Percentiles rank a stretch among this genome's conserved stretches.
phyloP scores from a whole-genome alignment of 92 coral and sea anemone genomes.

The Palythoa grandiflora region DNA sequence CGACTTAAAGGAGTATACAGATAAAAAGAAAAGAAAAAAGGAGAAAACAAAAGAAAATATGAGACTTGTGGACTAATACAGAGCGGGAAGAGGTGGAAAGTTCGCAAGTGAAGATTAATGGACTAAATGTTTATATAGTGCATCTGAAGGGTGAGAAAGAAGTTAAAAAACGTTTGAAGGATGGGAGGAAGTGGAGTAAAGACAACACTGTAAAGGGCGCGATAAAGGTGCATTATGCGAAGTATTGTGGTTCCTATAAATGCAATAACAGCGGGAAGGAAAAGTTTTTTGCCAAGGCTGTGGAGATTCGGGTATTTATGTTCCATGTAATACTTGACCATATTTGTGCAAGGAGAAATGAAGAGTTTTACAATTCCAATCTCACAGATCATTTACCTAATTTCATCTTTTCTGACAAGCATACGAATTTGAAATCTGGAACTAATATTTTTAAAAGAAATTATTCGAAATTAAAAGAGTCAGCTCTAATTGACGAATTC shows the following conservation, averaged over 20 bases:
- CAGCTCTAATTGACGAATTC: too few species aligned
- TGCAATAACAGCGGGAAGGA: conserved; percentile 20
- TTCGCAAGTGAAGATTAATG: neutral
- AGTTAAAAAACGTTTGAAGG: conserved; percentile 3
- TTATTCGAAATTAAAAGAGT: too few species aligned
- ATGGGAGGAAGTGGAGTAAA: conserved; percentile 72
- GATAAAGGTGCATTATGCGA: conserved; percentile 58
- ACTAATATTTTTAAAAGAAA: too few species aligned
- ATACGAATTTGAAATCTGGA: too few species aligned
- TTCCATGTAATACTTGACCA: conserved; percentile 56
- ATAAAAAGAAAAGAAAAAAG: neutral
- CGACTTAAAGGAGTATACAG: neutral
- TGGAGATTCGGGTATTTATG: conserved; percentile 41
- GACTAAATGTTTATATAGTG: neutral
- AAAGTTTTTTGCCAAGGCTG: conserved; percentile 56
- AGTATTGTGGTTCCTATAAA: conserved; percentile 63
- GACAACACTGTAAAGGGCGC: conserved; percentile 64
- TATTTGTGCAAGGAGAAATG: conserved; percentile 55
- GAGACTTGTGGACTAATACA: neutral
- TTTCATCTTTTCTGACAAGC: too few species aligned
- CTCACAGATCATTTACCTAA: too few species aligned
- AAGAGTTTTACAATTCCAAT: conserved; percentile 49
- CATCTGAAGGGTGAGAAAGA: too few species aligned
- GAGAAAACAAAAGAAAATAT: neutral
- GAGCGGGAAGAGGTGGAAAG: neutral